Percentiles rank a stretch among this genome's conserved stretches.
Evolutionary conservation across 2,888 invertebrate genomes (phyloP).

Genomic region (Elmis aenea): DNA sequence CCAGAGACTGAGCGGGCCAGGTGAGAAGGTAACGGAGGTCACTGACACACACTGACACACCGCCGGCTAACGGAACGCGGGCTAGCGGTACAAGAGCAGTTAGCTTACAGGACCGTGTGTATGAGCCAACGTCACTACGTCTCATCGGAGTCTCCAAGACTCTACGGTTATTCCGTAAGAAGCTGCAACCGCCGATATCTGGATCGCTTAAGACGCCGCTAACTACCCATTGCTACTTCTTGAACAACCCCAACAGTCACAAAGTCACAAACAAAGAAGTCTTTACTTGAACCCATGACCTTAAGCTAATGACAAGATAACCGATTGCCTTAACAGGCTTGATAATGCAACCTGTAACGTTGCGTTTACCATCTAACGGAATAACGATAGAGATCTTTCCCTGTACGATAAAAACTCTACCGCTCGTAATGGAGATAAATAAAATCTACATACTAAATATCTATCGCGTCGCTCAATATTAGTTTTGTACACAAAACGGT

Average conservation of each 20-base stretch:
- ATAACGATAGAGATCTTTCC: too few species aligned
- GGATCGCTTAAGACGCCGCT: conserved; percentile 15
- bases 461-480: too few species aligned
- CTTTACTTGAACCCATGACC: too few species aligned
- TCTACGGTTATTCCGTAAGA: conserved; percentile 11
- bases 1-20: conserved; percentile 45
- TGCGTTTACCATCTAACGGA: too few species aligned
- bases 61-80: conserved; percentile 42
- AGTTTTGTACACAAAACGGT: too few species aligned
- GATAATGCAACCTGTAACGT: too few species aligned
- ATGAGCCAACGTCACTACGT: conserved; percentile 34
- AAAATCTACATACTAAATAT: too few species aligned
- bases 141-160: conserved; percentile 28
- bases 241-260: neutral
- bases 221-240: conserved; percentile 10
- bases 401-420: too few species aligned
- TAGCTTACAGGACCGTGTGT: conserved; percentile 48
- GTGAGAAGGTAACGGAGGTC: conserved; percentile 46
- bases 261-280: neutral
- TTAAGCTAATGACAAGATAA: too few species aligned
- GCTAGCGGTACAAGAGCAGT: conserved; percentile 48
- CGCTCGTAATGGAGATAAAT: too few species aligned
- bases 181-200: conserved; percentile 21
- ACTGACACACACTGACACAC: conserved; percentile 45
- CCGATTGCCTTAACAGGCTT: too few species aligned